Percentiles rank a stretch among this genome's conserved stretches.
These are phyloP conservation scores for Anolis sagrei DNA, from an alignment of 2,113 vertebrate species.

Conservation along the genomic window DNA sequence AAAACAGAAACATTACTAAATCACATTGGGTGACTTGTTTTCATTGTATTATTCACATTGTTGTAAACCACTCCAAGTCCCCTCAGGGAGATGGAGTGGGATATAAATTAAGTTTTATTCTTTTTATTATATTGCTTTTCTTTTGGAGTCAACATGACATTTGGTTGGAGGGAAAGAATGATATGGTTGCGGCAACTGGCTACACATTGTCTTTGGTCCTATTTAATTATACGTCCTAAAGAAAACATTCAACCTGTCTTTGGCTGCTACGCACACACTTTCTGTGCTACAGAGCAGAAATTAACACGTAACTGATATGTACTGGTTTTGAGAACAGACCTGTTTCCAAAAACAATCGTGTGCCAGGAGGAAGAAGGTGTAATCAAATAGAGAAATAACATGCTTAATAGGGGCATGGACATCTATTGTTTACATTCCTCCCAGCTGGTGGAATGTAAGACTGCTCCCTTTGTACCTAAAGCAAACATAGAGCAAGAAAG, in stretches of 20 bases:
- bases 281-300: too few species aligned
- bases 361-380: background rate
- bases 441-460: background rate
- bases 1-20: background rate
- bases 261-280: background rate
- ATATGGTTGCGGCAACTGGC: background rate
- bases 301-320: background rate
- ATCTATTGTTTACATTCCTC: background rate
- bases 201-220: background rate
- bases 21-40: background rate
- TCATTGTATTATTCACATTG: background rate
- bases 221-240: background rate
- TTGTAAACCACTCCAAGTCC: too few species aligned
- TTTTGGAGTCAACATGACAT: background rate
- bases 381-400: background rate
- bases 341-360: background rate
- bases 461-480: background rate
- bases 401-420: background rate
- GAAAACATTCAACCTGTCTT: background rate
- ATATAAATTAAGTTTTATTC: too few species aligned
- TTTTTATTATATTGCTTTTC: background rate
- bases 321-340: background rate
- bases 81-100: too few species aligned
- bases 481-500: background rate
- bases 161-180: background rate